phyloP scores from a whole-genome alignment of 2,888 invertebrate species.

The Drosophila atroscutellata region DNA sequence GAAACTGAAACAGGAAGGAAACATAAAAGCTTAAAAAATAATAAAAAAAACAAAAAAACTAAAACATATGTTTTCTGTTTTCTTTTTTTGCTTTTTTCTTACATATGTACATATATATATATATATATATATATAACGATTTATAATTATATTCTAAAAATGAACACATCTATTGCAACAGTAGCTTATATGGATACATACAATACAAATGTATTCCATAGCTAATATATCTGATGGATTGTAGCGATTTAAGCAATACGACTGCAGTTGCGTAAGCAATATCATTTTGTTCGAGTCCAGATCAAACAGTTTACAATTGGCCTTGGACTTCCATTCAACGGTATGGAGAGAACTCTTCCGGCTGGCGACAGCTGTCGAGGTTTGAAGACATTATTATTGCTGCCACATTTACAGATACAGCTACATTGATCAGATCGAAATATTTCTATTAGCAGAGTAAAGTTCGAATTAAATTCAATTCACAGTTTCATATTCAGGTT shows the following conservation, averaged over 20 bases:
- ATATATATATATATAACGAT: slow-evolving; percentile 15
- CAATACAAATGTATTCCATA: not conserved
- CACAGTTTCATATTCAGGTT: not conserved
- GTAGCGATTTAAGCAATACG: not conserved
- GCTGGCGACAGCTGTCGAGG: not conserved
- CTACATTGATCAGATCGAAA: slow-evolving; percentile 2
- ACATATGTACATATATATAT: slow-evolving; percentile 28
- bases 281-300: slow-evolving; percentile 2
- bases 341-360: not conserved
- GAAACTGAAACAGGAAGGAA: slow-evolving; percentile 28
- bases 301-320: slow-evolving; percentile 3
- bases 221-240: not conserved
- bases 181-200: not conserved
- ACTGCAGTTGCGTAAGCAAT: not conserved
- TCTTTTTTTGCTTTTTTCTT: slow-evolving; percentile 9
- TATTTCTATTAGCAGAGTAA: slow-evolving; percentile 6
- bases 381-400: not conserved
- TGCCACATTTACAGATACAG: not conserved
- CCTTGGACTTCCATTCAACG: not conserved
- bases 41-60: slow-evolving; percentile 14
- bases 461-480: not conserved
- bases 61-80: slow-evolving; percentile 29
- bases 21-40: slow-evolving; percentile 42
- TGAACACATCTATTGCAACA: slow-evolving; percentile 25
- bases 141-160: slow-evolving; percentile 35